Evolutionary conservation across 2,113 vertebrate genomes (phyloP).

Genomic region (human (Homo sapiens)): DNA sequence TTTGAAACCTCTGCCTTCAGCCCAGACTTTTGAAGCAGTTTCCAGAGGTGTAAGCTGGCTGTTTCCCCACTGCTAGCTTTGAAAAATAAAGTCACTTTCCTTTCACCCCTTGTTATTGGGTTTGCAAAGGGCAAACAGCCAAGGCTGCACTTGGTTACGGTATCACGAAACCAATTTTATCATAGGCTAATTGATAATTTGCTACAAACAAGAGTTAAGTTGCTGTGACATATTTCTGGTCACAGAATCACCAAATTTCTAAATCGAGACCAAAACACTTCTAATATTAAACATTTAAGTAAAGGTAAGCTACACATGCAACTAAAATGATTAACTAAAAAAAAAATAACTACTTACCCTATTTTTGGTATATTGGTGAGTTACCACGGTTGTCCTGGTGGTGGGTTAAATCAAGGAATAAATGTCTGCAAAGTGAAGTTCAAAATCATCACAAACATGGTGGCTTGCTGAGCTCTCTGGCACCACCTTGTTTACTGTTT

Average conservation of each 20-base stretch:
- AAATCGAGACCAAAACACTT: not conserved
- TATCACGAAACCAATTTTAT: not conserved
- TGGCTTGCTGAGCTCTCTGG: not conserved
- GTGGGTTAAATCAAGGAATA: not conserved
- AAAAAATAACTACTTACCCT: not conserved
- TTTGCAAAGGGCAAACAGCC: too few relatives aligned
- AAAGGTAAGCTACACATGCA: not conserved
- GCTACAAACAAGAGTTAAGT: not conserved
- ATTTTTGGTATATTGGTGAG: not conserved
- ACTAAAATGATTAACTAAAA: not conserved
- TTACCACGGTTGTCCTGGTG: not conserved
- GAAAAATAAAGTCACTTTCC: too few relatives aligned
- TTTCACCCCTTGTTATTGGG: too few relatives aligned
- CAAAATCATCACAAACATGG: not conserved
- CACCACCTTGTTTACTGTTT: not conserved
- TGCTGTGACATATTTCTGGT: not conserved
- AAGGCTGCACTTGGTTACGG: too few relatives aligned
- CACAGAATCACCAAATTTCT: not conserved
- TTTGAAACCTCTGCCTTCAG: too few relatives aligned
- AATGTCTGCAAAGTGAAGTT: not conserved
- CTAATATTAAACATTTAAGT: not conserved
- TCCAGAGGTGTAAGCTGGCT: too few relatives aligned
- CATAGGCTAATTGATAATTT: not conserved
- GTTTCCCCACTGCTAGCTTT: too few relatives aligned
- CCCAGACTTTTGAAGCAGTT: too few relatives aligned